phyloP scores from a whole-genome alignment of 2,113 vertebrate genomes.

The Stictonetta naevosa region DNA sequence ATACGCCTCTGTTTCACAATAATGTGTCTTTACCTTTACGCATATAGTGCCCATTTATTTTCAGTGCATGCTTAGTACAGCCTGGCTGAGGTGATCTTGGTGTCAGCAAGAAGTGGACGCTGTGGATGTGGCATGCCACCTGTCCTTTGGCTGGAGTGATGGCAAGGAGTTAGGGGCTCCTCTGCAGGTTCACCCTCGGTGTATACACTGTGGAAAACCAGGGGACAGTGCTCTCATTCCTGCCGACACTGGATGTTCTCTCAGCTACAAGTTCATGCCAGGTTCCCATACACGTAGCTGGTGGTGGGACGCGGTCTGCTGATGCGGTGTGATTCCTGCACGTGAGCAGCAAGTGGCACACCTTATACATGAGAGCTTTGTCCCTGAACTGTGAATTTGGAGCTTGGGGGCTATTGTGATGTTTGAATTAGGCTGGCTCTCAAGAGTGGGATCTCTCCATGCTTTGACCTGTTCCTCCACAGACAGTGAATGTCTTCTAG shows the following conservation, averaged over 20 bases:
- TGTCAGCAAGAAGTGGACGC: not conserved
- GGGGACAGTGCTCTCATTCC: not conserved
- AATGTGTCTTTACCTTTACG: not conserved
- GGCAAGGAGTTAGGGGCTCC: not conserved
- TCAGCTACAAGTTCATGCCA: not conserved
- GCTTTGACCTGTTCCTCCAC: not conserved
- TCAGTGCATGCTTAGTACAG: accelerated
- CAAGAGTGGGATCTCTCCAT: accelerated
- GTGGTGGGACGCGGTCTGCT: not conserved
- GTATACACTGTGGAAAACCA: not conserved
- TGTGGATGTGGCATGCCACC: not conserved
- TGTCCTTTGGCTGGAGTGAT: not conserved
- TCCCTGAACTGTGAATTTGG: not conserved
- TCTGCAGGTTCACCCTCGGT: accelerated
- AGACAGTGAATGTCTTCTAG: not conserved
- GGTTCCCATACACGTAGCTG: not conserved
- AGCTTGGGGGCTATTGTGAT: not conserved
- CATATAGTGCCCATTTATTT: accelerated
- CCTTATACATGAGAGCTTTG: not conserved
- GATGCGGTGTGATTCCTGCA: accelerated
- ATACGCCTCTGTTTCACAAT: accelerated
- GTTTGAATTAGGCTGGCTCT: not conserved
- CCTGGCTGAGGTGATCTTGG: not conserved
- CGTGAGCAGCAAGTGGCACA: not conserved
- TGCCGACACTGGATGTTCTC: not conserved